Conservation (phyloP, 2,113 vertebrate species). For the Mola mola region DNA sequence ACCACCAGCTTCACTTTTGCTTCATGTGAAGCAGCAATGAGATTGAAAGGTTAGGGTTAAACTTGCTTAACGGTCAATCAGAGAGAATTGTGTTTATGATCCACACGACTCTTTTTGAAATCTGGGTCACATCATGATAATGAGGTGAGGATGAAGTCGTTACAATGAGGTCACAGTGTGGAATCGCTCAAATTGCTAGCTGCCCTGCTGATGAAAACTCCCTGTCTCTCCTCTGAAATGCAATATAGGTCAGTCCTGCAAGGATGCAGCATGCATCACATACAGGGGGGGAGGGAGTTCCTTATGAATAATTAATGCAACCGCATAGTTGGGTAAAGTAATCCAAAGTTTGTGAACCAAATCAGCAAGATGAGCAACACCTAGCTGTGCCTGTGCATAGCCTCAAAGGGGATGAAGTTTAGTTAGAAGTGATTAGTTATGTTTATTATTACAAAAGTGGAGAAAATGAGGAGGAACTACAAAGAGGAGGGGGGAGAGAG, state of each 20-base stretch:
- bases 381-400: slow-evolving; percentile 82
- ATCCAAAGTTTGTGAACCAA: slow-evolving; percentile 90
- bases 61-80: slow-evolving; percentile 58
- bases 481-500: slow-evolving; percentile 69
- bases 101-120: slow-evolving; percentile 30
- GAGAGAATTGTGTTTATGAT: slow-evolving; percentile 40
- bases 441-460: slow-evolving; percentile 89
- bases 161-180: slow-evolving; percentile 57
- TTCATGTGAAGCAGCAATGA: slow-evolving; percentile 49
- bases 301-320: slow-evolving; percentile 92
- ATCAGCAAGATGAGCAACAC: slow-evolving; percentile 85
- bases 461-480: slow-evolving; percentile 79
- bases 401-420: slow-evolving; percentile 89
- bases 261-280: slow-evolving; percentile 52
- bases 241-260: slow-evolving; percentile 70
- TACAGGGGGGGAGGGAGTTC: slow-evolving; percentile 19
- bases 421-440: slow-evolving; percentile 89
- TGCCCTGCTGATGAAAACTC: slow-evolving; percentile 47
- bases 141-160: slow-evolving; percentile 55
- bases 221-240: slow-evolving; percentile 32
- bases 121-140: slow-evolving; percentile 62
- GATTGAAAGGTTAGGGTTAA: slow-evolving; percentile 52
- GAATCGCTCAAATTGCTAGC: slow-evolving; percentile 53
- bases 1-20: slow-evolving; percentile 61
- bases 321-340: slow-evolving; percentile 76